phyloP scores from a whole-genome alignment of 2,113 vertebrate species.

The Peromyscus leucopus region DNA sequence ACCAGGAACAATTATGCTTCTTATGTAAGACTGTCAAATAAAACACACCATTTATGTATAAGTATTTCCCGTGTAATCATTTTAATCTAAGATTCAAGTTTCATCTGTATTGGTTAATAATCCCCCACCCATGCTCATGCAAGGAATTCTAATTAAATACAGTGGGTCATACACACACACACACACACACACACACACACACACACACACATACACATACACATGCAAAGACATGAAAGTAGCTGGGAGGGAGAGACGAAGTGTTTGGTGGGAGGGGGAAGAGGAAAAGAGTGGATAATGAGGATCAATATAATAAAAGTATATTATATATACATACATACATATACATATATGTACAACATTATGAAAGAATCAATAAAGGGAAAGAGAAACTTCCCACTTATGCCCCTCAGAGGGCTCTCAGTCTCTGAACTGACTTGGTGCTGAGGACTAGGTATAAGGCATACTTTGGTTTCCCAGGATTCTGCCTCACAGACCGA shows the following conservation, averaged over 20 bases:
- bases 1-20: neutral
- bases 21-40: neutral
- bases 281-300: neutral
- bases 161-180: neutral
- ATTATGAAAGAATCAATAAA: neutral
- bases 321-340: too few species aligned
- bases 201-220: neutral
- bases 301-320: neutral
- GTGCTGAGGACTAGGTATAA: neutral
- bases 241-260: neutral
- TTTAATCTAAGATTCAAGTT: conserved; percentile 27
- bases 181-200: neutral
- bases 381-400: neutral
- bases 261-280: neutral
- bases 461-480: neutral
- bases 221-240: neutral
- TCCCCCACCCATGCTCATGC: neutral
- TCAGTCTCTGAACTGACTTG: neutral
- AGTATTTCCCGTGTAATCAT: neutral
- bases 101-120: neutral
- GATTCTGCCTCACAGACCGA: neutral
- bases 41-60: neutral
- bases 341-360: neutral
- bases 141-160: neutral
- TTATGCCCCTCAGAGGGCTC: too few species aligned